Conservation (phyloP, 2,888 invertebrate species). For the Drosophila buzzatii region DNA sequence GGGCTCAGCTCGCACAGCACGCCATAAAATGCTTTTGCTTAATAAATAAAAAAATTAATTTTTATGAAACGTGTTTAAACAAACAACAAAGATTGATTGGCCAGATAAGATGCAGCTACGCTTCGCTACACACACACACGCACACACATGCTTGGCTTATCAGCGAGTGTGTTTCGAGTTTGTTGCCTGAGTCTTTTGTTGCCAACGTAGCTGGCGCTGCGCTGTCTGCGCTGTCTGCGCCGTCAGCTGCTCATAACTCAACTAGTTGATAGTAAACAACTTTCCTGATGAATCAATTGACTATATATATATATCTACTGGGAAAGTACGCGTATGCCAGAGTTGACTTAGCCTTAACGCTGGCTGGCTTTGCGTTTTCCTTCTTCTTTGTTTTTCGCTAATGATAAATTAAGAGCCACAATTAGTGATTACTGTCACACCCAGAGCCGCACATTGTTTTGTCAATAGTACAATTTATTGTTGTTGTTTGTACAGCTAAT, state of each 20-base stretch:
- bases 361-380: not conserved
- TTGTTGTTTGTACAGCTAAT: slow-evolving; percentile 73
- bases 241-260: slow-evolving; percentile 26
- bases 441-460: slow-evolving; percentile 62
- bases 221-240: slow-evolving; percentile 66
- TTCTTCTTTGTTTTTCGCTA: slow-evolving; percentile 23
- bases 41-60: slow-evolving; percentile 77
- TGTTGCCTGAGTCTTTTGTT: slow-evolving; percentile 68
- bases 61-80: slow-evolving; percentile 81
- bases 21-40: slow-evolving; percentile 78
- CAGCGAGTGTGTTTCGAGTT: slow-evolving; percentile 63
- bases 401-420: slow-evolving; percentile 67
- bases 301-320: slow-evolving; percentile 1
- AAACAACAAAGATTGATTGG: slow-evolving; percentile 80
- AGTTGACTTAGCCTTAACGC: not conserved
- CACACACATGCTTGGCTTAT: slow-evolving; percentile 51
- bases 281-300: slow-evolving; percentile 24
- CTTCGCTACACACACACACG: slow-evolving; percentile 44
- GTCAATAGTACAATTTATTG: slow-evolving; percentile 61
- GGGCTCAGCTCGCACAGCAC: slow-evolving; percentile 61
- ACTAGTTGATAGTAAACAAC: slow-evolving; percentile 21
- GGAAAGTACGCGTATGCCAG: not conserved
- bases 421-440: slow-evolving; percentile 73
- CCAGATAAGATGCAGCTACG: slow-evolving; percentile 74
- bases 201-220: slow-evolving; percentile 71